These are phyloP conservation scores for Drosophila formosana DNA, from an alignment of 2,888 invertebrate species.

Conservation along the genomic window DNA sequence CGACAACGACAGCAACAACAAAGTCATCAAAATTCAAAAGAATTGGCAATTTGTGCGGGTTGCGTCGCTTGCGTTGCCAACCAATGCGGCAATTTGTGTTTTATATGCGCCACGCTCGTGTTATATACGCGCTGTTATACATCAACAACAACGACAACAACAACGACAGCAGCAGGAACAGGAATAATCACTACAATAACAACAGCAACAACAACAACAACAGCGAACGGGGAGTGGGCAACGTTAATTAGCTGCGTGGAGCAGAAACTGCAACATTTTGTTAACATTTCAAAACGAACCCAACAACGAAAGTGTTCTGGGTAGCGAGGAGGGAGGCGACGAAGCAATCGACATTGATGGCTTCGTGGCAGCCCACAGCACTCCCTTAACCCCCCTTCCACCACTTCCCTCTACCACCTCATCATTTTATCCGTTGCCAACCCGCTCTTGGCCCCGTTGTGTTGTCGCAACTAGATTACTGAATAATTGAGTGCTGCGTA, in stretches of 20 bases:
- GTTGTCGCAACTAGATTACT: conserved; percentile 69
- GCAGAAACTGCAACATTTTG: conserved; percentile 69
- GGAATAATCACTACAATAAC: conserved; percentile 5
- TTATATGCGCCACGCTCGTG: conserved; percentile 27
- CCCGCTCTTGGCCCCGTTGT: not conserved
- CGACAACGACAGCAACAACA: conserved; percentile 17
- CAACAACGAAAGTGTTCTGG: conserved; percentile 22
- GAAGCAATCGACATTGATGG: conserved; percentile 36
- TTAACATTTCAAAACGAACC: conserved; percentile 59
- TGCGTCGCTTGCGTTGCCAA: conserved; percentile 41
- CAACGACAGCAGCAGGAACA: conserved; percentile 16
- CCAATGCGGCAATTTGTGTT: conserved; percentile 53
- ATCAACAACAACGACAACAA: conserved; percentile 12
- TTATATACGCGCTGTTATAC: conserved; percentile 21
- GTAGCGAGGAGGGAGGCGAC: not conserved
- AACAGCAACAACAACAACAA: conserved; percentile 30
- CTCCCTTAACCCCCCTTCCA: conserved; percentile 1
- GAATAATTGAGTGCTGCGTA: conserved; percentile 77
- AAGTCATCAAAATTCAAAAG: conserved; percentile 74
- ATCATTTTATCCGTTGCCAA: not conserved
- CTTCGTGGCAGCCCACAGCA: conserved; percentile 3
- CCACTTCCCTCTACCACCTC: not conserved
- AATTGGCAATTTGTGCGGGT: conserved; percentile 72
- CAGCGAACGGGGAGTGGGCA: conserved; percentile 44
- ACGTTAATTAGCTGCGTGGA: conserved; percentile 55